Percentiles rank a stretch among this genome's conserved stretches.
Evolutionary conservation across 2,113 vertebrate species (phyloP).

Genomic region (Phrynocephalus versicolor): DNA sequence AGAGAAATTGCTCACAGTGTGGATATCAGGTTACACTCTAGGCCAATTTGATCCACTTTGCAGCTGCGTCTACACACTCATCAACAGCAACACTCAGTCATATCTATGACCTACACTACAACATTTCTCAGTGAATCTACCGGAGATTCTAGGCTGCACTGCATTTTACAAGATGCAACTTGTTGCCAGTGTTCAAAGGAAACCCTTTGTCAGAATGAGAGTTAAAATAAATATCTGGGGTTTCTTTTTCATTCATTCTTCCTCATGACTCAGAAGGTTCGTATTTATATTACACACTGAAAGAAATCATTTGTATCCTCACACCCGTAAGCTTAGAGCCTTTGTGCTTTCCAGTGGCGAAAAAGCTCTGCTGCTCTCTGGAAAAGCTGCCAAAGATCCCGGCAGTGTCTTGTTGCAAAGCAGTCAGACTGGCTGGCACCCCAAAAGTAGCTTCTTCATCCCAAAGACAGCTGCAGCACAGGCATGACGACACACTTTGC

Average conservation of each 20-base stretch:
- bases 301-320: not conserved
- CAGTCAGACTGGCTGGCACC: constrained; percentile 90
- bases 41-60: not conserved
- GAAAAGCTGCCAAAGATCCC: constrained; percentile 67
- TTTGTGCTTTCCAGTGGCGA: constrained; percentile 13
- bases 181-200: not conserved
- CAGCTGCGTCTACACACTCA: not conserved
- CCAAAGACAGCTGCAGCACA: constrained; percentile 75
- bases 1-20: not conserved
- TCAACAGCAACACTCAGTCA: not conserved
- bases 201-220: not conserved
- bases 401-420: constrained; percentile 81
- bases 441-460: constrained; percentile 66
- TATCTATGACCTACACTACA: not conserved
- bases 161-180: not conserved
- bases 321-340: constrained; percentile 8
- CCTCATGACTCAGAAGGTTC: not conserved
- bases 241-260: not conserved
- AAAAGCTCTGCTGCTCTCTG: constrained; percentile 45
- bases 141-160: not conserved
- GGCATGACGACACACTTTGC: constrained; percentile 72
- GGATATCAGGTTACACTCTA: not conserved
- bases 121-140: not conserved
- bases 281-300: not conserved
- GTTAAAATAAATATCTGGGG: not conserved